Evolutionary conservation across 35 echinoderm and acorn worm genomes (phyloP).

Genomic region (Acanthaster planci): DNA sequence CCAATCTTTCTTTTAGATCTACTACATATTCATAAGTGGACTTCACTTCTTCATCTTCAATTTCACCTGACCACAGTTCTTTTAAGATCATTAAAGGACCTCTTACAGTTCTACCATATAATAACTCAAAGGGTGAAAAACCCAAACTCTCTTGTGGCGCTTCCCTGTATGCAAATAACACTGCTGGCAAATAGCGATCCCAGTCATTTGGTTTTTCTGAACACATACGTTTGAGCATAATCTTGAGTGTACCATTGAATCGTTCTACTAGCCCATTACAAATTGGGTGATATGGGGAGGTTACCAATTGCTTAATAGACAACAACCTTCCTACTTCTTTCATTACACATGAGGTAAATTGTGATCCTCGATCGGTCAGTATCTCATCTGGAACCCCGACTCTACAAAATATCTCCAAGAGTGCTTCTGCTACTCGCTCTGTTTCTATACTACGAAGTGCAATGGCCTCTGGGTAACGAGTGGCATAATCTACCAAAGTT

Average conservation of each 20-base stretch:
- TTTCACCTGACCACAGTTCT: slow-evolving; percentile 41
- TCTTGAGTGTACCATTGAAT: slow-evolving; percentile 57
- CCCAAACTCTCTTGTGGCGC: slow-evolving; percentile 35
- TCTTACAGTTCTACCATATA: slow-evolving; percentile 26
- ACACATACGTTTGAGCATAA: slow-evolving; percentile 31
- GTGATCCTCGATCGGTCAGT: slow-evolving; percentile 25
- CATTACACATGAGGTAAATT: slow-evolving; percentile 43
- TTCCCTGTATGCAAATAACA: slow-evolving; percentile 41
- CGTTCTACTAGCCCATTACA: slow-evolving; percentile 72
- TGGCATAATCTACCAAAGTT: slow-evolving; percentile 47
- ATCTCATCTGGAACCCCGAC: slow-evolving; percentile 43
- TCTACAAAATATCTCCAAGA: slow-evolving; percentile 27
- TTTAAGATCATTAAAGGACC: slow-evolving; percentile 39
- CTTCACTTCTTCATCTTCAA: slow-evolving; percentile 36
- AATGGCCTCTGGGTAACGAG: slow-evolving; percentile 52
- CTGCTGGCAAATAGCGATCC: slow-evolving; percentile 30
- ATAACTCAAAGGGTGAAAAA: slow-evolving; percentile 13
- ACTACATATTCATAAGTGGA: slow-evolving; percentile 43
- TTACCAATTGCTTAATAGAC: slow-evolving; percentile 39
- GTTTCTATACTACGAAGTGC: slow-evolving; percentile 34
- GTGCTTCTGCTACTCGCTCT: slow-evolving; percentile 23
- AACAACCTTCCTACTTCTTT: slow-evolving; percentile 60
- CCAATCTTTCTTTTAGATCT: slow-evolving; percentile 26
- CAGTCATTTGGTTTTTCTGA: not conserved
- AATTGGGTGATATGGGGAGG: slow-evolving; percentile 56